phyloP scores from a whole-genome alignment of 2,888 invertebrate species.

The Copidosoma aretas region DNA sequence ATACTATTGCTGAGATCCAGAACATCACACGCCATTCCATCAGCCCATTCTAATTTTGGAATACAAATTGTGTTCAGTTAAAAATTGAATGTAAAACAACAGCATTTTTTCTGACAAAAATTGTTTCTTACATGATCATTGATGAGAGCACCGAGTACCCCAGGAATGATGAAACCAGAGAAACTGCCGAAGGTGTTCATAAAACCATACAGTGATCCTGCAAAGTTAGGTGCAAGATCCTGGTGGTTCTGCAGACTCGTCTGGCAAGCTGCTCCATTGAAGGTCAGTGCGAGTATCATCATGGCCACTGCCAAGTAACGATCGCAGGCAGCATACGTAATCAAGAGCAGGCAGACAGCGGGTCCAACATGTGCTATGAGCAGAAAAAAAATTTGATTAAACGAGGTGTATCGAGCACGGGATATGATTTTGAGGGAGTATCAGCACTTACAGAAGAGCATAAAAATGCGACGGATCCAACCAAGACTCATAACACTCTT shows the following conservation, averaged over 20 bases:
- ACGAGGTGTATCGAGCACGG: no score
- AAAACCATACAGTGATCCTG: constrained; percentile 60
- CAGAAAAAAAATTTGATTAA: constrained; percentile 8
- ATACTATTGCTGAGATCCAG: constrained; percentile 74
- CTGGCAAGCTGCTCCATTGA: constrained; percentile 60
- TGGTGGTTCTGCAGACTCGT: constrained; percentile 60
- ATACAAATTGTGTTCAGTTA: neutral
- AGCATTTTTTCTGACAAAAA: neutral
- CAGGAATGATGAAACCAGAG: constrained; percentile 59
- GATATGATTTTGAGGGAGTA: no score
- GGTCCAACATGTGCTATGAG: constrained; percentile 59
- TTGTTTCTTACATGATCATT: constrained; percentile 49
- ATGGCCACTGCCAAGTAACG: constrained; percentile 51
- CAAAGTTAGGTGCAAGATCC: constrained; percentile 60
- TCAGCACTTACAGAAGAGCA: constrained; percentile 56
- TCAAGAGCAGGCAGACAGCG: constrained; percentile 65
- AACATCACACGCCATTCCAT: constrained; percentile 78
- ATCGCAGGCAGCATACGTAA: constrained; percentile 58
- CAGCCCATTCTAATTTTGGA: constrained; percentile 70
- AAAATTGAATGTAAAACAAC: neutral
- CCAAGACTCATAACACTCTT: constrained; percentile 63
- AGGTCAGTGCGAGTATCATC: constrained; percentile 54
- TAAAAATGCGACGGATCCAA: constrained; percentile 56
- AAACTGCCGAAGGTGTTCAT: constrained; percentile 61
- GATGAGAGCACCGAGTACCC: constrained; percentile 56